Base-by-base conservation (phyloP, 2,797 vertebrate genomes). In the Pseudomugil tenellus region DNA sequence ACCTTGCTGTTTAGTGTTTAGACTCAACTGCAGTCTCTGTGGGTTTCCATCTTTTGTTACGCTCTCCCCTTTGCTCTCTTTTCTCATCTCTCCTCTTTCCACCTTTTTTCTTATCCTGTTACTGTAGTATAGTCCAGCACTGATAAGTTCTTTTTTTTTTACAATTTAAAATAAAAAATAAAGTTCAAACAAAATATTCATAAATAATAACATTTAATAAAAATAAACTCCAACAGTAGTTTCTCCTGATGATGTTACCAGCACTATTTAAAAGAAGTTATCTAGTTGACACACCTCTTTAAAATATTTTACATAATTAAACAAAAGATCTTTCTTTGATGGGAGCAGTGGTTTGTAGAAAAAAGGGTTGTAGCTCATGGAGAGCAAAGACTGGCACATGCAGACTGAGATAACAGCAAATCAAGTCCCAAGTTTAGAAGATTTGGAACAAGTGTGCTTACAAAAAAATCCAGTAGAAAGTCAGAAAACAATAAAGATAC, bases 391-490 rank as follows among this genome's bases (percentile, higher is more conserved):
- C n/a, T 31, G 26, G 11, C 2, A 29, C 56, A 61, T 25, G 17
- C 8, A 66, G 19, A 56, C 55, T 54, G 70, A 16, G 31, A 19
- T 39, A 46, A 56, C 55, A 34, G 25, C 0, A 48, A 29, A 58
- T 63, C 3, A 54, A 49, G 16, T 31, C 43, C 21, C 58, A 37
- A 67, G 62, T 74, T 58, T 9, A 68, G 67, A 51, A 73, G 46
- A 51, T 16, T 14, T 16, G 17, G 9, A 1, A 26, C 6, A 9
- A 28, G 5, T 19, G 29, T 34, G 11, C 34, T 43, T 11, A 59
- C 11, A 3, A 26, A 9, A 21, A 7, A 28, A 46, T 29, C 31
- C 25, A 12, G 34, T 9, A 31, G 6, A 46, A 8, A 34, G 31
- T 3, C 2, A 34, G n/a, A 13, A 13, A 3, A 73, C 9, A 31